Evolutionary conservation across 2,888 invertebrate genomes (phyloP).

Genomic region (Drosophila siamana): DNA sequence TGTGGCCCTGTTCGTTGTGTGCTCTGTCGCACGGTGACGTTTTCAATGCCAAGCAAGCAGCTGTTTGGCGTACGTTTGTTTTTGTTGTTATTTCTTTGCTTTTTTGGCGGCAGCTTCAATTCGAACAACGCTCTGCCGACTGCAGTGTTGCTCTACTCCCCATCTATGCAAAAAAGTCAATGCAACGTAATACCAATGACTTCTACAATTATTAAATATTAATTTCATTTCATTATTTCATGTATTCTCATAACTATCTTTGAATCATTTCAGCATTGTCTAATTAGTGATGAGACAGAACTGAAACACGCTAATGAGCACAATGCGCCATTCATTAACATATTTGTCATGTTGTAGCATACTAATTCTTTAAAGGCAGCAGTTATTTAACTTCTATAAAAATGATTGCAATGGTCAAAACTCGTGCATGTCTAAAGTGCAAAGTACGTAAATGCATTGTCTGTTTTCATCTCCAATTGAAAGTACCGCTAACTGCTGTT

Average conservation of each 20-base stretch:
- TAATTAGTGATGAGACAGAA: not conserved
- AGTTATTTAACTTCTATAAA: not conserved
- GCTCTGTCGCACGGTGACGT: slow-evolving; percentile 42
- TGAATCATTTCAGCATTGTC: not conserved
- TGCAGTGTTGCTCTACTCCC: slow-evolving; percentile 19
- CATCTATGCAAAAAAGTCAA: not conserved
- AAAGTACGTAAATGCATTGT: not conserved
- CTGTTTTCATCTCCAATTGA: not conserved
- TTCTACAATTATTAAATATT: not conserved
- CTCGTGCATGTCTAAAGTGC: not conserved
- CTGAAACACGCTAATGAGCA: not conserved
- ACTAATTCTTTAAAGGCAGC: too few species aligned
- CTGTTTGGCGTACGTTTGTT: slow-evolving; percentile 57
- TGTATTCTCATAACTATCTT: not conserved
- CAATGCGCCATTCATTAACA: not conserved
- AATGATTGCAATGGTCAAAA: not conserved
- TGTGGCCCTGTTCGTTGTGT: slow-evolving; percentile 14
- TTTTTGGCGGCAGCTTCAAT: slow-evolving; percentile 32
- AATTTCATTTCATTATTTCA: not conserved
- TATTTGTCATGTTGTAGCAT: not conserved
- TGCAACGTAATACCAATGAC: not conserved
- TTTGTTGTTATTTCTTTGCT: slow-evolving; percentile 5
- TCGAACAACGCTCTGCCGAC: slow-evolving; percentile 24
- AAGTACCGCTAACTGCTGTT: not conserved
- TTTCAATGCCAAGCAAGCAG: slow-evolving; percentile 81